These are phyloP conservation scores for Salvelinus alpinus DNA, from an alignment of 2,113 vertebrate genomes.

Conservation along the genomic window DNA sequence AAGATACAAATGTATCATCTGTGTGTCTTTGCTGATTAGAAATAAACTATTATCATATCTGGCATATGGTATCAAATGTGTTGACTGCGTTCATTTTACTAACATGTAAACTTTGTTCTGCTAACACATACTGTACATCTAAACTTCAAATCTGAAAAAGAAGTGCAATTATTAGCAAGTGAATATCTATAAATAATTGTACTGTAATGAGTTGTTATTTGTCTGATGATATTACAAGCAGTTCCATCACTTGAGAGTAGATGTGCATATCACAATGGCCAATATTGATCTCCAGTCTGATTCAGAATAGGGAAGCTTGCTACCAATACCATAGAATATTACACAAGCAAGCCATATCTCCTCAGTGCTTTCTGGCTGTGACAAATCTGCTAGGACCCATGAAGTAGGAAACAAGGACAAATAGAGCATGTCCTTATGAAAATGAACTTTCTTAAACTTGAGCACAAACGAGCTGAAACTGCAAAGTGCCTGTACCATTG, in stretches of 20 bases:
- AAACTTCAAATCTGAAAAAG: neutral
- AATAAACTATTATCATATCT: conserved; percentile 98
- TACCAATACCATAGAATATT: conserved; percentile 14
- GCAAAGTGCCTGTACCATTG: conserved; percentile 73
- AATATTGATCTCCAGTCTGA: neutral
- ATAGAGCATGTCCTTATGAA: conserved; percentile 60
- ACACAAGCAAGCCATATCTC: conserved; percentile 42
- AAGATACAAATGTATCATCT: conserved; percentile 83
- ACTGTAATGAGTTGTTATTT: neutral
- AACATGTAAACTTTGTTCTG: conserved; percentile 44
- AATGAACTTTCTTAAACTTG: conserved; percentile 78
- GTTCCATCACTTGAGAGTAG: too few relatives aligned
- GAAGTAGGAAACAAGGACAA: conserved; percentile 47
- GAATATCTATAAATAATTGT: neutral
- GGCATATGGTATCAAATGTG: conserved; percentile 86
- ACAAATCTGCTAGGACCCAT: conserved; percentile 54
- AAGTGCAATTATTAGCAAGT: neutral
- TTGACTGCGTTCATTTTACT: conserved; percentile 55
- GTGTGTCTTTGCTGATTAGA: conserved; percentile 86
- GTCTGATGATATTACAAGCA: too few relatives aligned
- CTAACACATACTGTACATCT: neutral
- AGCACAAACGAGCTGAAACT: conserved; percentile 74
- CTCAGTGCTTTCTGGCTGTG: conserved; percentile 46
- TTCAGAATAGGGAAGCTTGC: neutral
- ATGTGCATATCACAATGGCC: too few relatives aligned